Evolutionary conservation across 2,113 vertebrate genomes (phyloP).

Genomic region (Rhinolophus ferrumequinum): DNA sequence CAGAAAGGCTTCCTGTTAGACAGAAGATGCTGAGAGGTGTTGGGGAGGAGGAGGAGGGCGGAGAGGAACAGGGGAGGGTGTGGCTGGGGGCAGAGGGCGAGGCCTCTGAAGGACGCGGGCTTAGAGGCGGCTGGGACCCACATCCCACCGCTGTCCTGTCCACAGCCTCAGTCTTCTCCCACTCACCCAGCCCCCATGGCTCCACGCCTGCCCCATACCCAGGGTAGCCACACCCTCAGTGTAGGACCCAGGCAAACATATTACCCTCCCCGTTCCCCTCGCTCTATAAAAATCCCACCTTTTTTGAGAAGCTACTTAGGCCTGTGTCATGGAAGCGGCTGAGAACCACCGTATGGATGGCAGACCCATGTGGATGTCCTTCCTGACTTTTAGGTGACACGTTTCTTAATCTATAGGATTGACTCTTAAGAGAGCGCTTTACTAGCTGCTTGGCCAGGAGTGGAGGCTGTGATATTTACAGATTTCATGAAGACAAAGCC

Average conservation of each 20-base stretch:
- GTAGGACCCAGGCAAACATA: neutral
- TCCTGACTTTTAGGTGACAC: neutral
- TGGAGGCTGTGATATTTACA: neutral
- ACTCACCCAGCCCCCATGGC: no score
- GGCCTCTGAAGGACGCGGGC: neutral
- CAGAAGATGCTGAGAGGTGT: no score
- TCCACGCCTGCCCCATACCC: rapidly evolving
- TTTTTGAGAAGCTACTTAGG: neutral
- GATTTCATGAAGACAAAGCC: neutral
- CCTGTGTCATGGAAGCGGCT: neutral
- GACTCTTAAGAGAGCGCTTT: neutral
- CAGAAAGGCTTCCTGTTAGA: neutral
- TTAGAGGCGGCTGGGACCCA: neutral
- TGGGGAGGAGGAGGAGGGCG: no score
- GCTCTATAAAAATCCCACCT: neutral
- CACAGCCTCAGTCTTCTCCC: neutral
- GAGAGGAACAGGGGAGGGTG: no score
- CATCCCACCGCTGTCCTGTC: neutral
- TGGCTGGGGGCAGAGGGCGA: neutral
- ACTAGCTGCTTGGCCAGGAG: neutral
- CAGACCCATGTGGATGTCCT: rapidly evolving
- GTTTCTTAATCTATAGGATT: neutral
- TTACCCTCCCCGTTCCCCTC: neutral
- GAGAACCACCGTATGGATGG: no score
- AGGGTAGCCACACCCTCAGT: neutral